Evolutionary conservation across 1,140 invertebrate genomes (phyloP), one percentile per base, ranked within the genome.

Genomic region (Asobara japonica): DNA sequence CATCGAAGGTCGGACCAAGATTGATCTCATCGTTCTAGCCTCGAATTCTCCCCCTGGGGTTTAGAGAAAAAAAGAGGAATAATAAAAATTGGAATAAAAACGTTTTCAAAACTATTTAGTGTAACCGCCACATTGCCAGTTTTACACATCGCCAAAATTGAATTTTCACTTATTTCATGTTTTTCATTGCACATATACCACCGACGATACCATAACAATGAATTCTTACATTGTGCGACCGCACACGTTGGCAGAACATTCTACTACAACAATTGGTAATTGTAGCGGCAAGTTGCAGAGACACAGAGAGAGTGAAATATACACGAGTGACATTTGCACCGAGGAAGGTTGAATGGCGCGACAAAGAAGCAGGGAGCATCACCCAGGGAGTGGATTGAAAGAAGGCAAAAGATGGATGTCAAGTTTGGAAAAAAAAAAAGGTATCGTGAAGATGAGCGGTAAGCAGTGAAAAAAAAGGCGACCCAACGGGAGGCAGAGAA

Each of bases 291-390:
- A 56, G 2, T 45, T 18, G 18, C 20, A 56, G 22, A 27, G 22
- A 51, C n/a, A 51, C n/a, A 51, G 45, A 27, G 51, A 25, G 51
- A 56, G 51, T 56, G 51, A 56, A 56, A 56, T 56, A 56, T 56
- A 56, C 51, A 56, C 51, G 51, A 56, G 22, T 56, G 51, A 56
- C 51, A 56, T 56, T 56, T 56, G 51, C 51, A 10, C 51, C 51
- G 18, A 56, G 25, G 51, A 56, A 56, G 51, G 51, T 25, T 25
- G 51, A 25, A 56, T 56, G 51, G 51, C 1, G 51, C 22, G 51
- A 56, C 51, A 27, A 56, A 56, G 51, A 56, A 22, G 51, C 10
- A 56, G 51, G 22, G 51, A 56, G 22, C 51, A 56, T 56, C 51
- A 56, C 51, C 51, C 18, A 18, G 51, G n/a, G 22, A 11, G 13